Base-by-base conservation (phyloP, 2,113 vertebrate genomes). In the Microcebus tavaratra region DNA sequence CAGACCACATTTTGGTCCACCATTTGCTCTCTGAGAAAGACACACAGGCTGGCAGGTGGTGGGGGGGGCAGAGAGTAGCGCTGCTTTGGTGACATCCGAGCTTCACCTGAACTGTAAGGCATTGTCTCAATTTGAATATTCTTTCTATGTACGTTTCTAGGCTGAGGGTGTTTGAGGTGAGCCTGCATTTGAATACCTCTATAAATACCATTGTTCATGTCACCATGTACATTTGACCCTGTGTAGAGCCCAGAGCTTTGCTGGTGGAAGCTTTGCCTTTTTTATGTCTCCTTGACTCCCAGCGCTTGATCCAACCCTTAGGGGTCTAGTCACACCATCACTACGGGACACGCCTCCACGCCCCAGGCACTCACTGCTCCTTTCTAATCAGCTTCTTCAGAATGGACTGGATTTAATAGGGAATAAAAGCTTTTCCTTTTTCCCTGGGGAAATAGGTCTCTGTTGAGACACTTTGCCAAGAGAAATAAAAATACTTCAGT, bases 401-500 rank as follows among this genome's bases (percentile, higher is more conserved):
- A 81, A 55, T 36, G 65, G 29, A 31, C 39, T 50, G 20, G 13
- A 34, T 75, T 85, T 73, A 80, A 85, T 6, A 36, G 0, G 20
- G n/a, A 87, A 90, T 45, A 48, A 90, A 48, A 42, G 7, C 25
- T 70, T 25, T 72, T 36, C 12, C 76, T 67, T 15, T 23, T 8
- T 21, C 5, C 31, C 79, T 31, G 13, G 50, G 42, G 65, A 85
- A 76, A 89, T 75, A 63, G 57, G 23, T 92, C 34, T 73, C 18
- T 57, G 36, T 39, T 29, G 57, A 84, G 48, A 79, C 18, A 50
- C 1, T 85, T 94, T 59, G 48, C 53, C 21, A 39, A 61, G 61
- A 91, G 67, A 50, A 94, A 76, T 82, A 42, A 75, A 96, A 90
- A 94, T 50, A 63, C 25, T 80, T 27, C 50, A 29, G 50, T 75